A percentile compares a stretch with the other conserved stretches of the same genome.
Conservation (phyloP, 2,888 invertebrate species). For the Rotaria magnacalcarata region DNA sequence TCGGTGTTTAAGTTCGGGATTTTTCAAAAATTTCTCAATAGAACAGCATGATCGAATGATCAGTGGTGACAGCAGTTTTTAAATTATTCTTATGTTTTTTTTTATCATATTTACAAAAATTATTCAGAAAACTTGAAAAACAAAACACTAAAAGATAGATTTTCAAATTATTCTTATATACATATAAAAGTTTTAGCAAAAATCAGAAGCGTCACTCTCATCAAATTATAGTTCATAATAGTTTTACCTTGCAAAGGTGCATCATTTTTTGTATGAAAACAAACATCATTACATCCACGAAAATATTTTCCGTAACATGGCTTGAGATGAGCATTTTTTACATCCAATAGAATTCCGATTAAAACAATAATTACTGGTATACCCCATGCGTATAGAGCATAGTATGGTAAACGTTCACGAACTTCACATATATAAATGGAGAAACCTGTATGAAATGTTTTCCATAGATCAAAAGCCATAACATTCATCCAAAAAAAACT, state of each 20-base stretch:
- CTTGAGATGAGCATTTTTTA: constrained; percentile 42
- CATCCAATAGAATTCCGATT: constrained; percentile 53
- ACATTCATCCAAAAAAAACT: constrained; percentile 70
- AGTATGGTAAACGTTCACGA: constrained; percentile 50
- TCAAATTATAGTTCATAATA: too few species aligned
- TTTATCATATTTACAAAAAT: too few species aligned
- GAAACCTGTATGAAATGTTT: constrained; percentile 55
- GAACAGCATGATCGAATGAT: too few species aligned
- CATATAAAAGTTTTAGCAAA: too few species aligned
- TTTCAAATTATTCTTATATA: too few species aligned
- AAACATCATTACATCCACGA: constrained; percentile 40
- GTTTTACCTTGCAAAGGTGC: not conserved
- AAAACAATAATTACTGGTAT: constrained; percentile 63
- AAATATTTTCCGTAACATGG: constrained; percentile 46
- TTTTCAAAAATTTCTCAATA: too few species aligned
- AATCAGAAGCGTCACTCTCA: too few species aligned
- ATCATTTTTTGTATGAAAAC: not conserved
- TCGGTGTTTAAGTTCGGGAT: too few species aligned
- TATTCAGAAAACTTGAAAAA: too few species aligned
- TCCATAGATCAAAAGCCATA: constrained; percentile 64
- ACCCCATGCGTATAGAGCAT: constrained; percentile 68
- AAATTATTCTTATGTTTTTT: too few species aligned
- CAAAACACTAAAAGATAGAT: too few species aligned
- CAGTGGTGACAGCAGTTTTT: too few species aligned
- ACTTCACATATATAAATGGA: constrained; percentile 14